Conservation (phyloP, 2,113 vertebrate species). For the Elachura formosa region DNA sequence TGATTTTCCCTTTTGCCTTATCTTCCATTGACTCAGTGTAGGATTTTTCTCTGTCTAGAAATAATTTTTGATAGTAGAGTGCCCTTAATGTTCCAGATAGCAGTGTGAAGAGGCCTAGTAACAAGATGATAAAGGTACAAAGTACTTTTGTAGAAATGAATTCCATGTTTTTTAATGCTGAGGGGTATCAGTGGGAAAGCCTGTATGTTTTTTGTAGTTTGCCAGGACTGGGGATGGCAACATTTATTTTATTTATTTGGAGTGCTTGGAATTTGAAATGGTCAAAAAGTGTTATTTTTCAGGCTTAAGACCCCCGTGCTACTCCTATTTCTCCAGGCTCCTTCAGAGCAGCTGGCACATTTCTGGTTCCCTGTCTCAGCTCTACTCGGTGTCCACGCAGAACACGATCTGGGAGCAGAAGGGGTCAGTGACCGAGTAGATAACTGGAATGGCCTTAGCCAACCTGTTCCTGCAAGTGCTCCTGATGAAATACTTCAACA, state of each 20-base stretch:
- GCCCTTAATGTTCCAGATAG: neutral
- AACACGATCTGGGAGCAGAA: neutral
- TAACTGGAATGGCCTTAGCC: neutral
- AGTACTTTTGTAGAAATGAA: neutral
- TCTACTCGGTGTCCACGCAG: neutral
- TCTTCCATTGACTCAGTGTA: neutral
- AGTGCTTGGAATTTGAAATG: neutral
- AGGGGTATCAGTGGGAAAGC: no score
- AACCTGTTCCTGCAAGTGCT: neutral
- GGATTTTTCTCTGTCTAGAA: neutral
- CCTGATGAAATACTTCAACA: neutral
- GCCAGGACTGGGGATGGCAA: neutral
- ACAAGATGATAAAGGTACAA: neutral
- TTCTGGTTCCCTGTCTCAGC: neutral
- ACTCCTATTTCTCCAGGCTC: neutral
- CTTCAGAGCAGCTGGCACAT: no score
- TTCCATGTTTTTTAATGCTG: neutral
- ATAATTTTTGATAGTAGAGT: neutral
- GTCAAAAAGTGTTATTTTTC: neutral
- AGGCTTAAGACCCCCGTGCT: neutral
- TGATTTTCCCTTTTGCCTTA: neutral
- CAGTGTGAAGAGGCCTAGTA: neutral
- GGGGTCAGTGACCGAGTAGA: neutral
- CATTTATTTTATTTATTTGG: neutral
- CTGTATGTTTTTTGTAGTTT: rapidly evolving